phyloP scores from a whole-genome alignment of 2,888 invertebrate species.

The Caradrina kadenii region DNA sequence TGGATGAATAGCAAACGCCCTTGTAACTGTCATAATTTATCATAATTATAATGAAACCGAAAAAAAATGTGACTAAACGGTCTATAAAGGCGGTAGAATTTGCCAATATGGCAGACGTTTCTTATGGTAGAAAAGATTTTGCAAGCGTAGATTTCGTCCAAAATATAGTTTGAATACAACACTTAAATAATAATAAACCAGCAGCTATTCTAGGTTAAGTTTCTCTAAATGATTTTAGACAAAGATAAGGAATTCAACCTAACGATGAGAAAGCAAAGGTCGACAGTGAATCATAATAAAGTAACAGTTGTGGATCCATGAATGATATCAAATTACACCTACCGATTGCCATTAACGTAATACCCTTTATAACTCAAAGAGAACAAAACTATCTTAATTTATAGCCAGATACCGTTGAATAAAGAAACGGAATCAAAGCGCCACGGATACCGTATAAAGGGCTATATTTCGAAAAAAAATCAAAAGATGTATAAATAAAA shows the following conservation, averaged over 20 bases:
- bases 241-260: slow-evolving; percentile 12
- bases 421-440: slow-evolving; percentile 88
- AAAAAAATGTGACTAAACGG: slow-evolving; percentile 70
- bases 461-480: slow-evolving; percentile 75
- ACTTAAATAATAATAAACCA: slow-evolving; percentile 7
- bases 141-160: neutral
- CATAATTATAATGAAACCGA: slow-evolving; percentile 76
- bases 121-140: slow-evolving; percentile 9
- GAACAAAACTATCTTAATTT: slow-evolving; percentile 88
- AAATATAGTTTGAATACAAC: neutral
- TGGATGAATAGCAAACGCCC: slow-evolving; percentile 73
- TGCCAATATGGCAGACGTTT: slow-evolving; percentile 18
- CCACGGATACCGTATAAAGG: slow-evolving; percentile 85
- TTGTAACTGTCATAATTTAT: slow-evolving; percentile 77
- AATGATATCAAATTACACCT: slow-evolving; percentile 88
- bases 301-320: slow-evolving; percentile 79
- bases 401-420: slow-evolving; percentile 87
- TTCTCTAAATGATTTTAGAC: slow-evolving; percentile 9
- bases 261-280: slow-evolving; percentile 70
- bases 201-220: neutral
- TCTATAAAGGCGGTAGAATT: slow-evolving; percentile 44
- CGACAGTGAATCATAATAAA: slow-evolving; percentile 79
- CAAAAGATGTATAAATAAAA: slow-evolving; percentile 86
- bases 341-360: slow-evolving; percentile 89
- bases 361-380: slow-evolving; percentile 89